Evolutionary conservation across 2,888 invertebrate species (phyloP).

Genomic region (Hirtodrosophila trivittata): DNA sequence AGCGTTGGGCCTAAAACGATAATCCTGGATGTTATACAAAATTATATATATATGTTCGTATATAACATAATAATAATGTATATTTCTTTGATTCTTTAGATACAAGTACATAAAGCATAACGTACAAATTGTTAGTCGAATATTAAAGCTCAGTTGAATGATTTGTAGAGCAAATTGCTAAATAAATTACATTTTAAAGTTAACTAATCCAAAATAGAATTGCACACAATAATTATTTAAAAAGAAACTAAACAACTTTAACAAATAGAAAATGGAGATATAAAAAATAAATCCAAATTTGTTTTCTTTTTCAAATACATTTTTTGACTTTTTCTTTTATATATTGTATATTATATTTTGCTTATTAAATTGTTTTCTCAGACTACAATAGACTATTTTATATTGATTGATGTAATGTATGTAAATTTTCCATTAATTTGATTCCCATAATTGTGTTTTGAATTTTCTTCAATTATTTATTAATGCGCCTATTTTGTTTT

Average conservation of each 20-base stretch:
- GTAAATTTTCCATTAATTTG: conserved; percentile 5
- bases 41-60: conserved; percentile 18
- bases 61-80: conserved; percentile 20
- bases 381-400: conserved; percentile 73
- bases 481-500: conserved; percentile 52
- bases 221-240: conserved; percentile 54
- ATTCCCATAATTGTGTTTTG: conserved; percentile 11
- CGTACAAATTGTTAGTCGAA: conserved; percentile 49
- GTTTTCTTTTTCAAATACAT: conserved; percentile 10
- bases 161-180: conserved; percentile 48
- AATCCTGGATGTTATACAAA: conserved; percentile 37
- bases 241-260: conserved; percentile 1
- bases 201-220: conserved; percentile 53
- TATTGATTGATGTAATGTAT: conserved; percentile 43
- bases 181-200: conserved; percentile 46
- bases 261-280: conserved; percentile 10
- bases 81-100: conserved; percentile 6
- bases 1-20: conserved; percentile 22
- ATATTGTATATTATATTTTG: conserved; percentile 25
- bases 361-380: conserved; percentile 55
- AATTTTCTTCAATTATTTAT: conserved; percentile 34
- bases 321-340: conserved; percentile 10
- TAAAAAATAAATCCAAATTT: conserved; percentile 1
- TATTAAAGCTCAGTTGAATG: conserved; percentile 67
- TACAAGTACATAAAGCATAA: conserved; percentile 14